Percentiles rank a stretch among this genome's conserved stretches.
Conservation (phyloP, 2,797 vertebrate genomes). For the Gambusia yucatana region DNA sequence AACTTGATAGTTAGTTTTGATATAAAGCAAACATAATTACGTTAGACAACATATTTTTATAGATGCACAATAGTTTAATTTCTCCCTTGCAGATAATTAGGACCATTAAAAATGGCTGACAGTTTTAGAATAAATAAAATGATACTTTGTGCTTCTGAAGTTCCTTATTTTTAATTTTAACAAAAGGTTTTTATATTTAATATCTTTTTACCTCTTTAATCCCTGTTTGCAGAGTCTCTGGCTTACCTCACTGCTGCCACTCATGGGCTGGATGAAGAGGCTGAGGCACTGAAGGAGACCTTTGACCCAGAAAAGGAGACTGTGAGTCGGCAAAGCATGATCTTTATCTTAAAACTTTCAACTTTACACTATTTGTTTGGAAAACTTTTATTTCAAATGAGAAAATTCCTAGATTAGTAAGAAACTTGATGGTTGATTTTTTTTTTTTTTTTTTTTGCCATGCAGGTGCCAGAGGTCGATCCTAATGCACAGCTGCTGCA, state of each 20-base stretch:
- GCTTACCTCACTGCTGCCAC: conserved; percentile 97
- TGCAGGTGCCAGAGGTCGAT: conserved; percentile 92
- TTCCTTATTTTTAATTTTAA: background rate
- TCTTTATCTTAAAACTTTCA: background rate
- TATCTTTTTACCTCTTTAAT: background rate
- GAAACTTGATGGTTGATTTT: background rate
- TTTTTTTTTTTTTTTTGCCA: conserved; percentile 2
- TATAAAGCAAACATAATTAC: background rate
- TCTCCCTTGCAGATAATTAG: background rate
- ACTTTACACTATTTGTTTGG: background rate
- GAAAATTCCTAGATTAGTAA: background rate
- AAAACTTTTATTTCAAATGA: background rate
- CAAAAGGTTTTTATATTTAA: background rate
- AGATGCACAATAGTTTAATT: background rate
- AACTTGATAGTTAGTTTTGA: background rate
- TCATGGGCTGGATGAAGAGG: conserved; percentile 94
- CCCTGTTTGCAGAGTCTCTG: conserved; percentile 86
- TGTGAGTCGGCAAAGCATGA: conserved; percentile 72
- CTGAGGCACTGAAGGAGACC: conserved; percentile 89
- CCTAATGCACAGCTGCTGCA: conserved; percentile 90
- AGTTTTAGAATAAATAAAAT: background rate
- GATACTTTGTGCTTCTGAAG: background rate
- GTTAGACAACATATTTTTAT: background rate
- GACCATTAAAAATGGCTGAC: background rate
- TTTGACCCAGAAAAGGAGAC: conserved; percentile 96